phyloP scores from a whole-genome alignment of 2,797 vertebrate species.

The Allobates femoralis region DNA sequence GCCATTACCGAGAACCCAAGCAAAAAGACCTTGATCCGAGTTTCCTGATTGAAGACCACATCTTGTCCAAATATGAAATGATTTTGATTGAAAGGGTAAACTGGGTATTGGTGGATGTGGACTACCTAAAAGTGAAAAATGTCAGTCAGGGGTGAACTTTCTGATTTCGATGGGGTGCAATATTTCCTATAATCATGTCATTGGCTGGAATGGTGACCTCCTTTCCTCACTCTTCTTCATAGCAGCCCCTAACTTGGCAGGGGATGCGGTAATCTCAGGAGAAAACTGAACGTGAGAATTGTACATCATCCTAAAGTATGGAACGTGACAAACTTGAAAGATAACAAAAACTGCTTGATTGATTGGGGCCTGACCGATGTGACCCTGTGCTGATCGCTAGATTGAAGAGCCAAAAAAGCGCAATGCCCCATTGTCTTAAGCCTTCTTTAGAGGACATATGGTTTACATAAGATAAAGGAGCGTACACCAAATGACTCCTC shows the following conservation, averaged over 20 bases:
- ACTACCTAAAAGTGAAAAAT: not conserved
- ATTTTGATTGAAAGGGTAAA: slow-evolving; percentile 41
- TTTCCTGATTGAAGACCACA: slow-evolving; percentile 33
- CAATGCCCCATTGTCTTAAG: not conserved
- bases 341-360: too few species aligned
- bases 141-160: not conserved
- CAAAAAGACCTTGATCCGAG: slow-evolving; percentile 29
- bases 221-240: not conserved
- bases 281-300: not conserved
- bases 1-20: slow-evolving; percentile 54
- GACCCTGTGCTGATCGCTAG: not conserved
- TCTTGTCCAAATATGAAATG: slow-evolving; percentile 30
- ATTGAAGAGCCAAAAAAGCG: not conserved
- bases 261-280: not conserved
- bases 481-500: too few species aligned
- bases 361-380: too few species aligned
- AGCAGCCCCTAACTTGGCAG: not conserved
- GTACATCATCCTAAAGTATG: not conserved
- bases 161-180: not conserved
- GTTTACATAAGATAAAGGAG: not conserved
- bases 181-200: not conserved
- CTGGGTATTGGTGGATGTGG: not conserved
- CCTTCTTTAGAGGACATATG: not conserved
- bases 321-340: not conserved
- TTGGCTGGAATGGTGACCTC: not conserved